A percentile compares a stretch with the other conserved stretches of the same genome.
Conservation (phyloP, 2,888 invertebrate genomes). For the Tromatobia lineatoria region DNA sequence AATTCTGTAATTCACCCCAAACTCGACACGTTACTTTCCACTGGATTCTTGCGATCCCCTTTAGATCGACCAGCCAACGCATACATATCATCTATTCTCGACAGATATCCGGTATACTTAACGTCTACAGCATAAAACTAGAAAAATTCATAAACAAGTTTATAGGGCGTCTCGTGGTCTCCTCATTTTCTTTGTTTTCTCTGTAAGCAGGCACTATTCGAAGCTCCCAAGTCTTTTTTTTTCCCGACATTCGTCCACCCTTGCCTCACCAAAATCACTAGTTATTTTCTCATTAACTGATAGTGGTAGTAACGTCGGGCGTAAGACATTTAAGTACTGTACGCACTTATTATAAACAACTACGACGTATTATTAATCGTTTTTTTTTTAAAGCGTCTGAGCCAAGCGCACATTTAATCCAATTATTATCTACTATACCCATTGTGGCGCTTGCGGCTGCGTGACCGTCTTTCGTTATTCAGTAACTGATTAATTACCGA, state of each 20-base stretch:
- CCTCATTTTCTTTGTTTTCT: conserved; percentile 40
- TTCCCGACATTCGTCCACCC: conserved; percentile 58
- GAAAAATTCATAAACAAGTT: conserved; percentile 67
- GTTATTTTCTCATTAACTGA: conserved; percentile 47
- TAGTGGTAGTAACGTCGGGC: conserved; percentile 43
- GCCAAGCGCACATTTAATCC: conserved; percentile 46
- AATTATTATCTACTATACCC: conserved; percentile 45
- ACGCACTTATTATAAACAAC: conserved; percentile 52
- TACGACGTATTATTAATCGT: conserved; percentile 41
- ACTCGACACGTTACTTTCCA: conserved; percentile 8
- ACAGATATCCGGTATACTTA: conserved; percentile 51
- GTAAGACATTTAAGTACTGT: conserved; percentile 42
- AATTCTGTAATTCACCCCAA: not conserved
- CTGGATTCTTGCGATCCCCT: conserved; percentile 18
- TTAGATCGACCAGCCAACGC: conserved; percentile 20
- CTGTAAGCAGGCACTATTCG: conserved; percentile 84
- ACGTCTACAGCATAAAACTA: conserved; percentile 67
- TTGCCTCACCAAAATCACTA: conserved; percentile 57
- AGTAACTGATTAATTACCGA: conserved; percentile 5
- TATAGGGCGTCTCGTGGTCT: conserved; percentile 41
- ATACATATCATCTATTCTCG: conserved; percentile 29
- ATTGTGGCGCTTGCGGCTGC: conserved; percentile 1
- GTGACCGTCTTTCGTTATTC: conserved; percentile 4
- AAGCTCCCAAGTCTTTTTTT: conserved; percentile 81
- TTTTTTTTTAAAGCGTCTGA: conserved; percentile 23